Base-by-base conservation (phyloP, 2,797 vertebrate species). In the Gambelia wislizenii region DNA sequence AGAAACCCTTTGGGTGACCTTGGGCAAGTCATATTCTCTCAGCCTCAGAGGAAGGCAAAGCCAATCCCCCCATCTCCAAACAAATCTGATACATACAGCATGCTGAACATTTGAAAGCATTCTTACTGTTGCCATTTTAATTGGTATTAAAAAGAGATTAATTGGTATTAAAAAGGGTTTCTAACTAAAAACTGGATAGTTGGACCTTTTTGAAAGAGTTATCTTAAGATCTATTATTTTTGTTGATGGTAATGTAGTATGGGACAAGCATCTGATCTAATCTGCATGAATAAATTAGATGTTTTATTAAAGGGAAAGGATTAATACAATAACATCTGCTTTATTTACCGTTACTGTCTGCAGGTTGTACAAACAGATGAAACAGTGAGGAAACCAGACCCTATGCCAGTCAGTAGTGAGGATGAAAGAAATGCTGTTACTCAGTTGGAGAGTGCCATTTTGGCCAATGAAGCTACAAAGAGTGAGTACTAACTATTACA, bases 281-380 rank as follows among this genome's bases (percentile, higher is more conserved):
- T 69, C 16, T 2, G 0, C 14, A 81, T 70, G 8, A 76, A 85
- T 52, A 79, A 84, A 67, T 20, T 12, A 77, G 12, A 75, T 1
- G 22, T 27, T 22, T 10, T 56, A n/a, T 77, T 2, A 2, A 2
- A 5, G 80, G 2, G 70, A 22, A 36, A 75, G 80, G 10, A 59
- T 39, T 70, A 9, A 13, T 77, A 39, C 59, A 0, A 0, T 14
- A 2, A 78, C 72, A 12, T 89, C 30, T 91, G 36, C 39, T 93
- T 54, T 90, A 86, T 47, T 75, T 36, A 25, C 56, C 89, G 72
- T 0, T 0, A 13, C 1, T 87, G 1, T 82, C 95, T 93, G 76
- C 94, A 99, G 99, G 97, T 97, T 94, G 99, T 99, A 95, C 98
- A 98, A 95, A 99, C 99, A 0, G 98, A 99, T 91, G 99, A 99